A percentile compares a stretch with the other conserved stretches of the same genome.
These are phyloP conservation scores for Agrotis exclamationis DNA, from an alignment of 2,888 invertebrate genomes.

Conservation along the genomic window DNA sequence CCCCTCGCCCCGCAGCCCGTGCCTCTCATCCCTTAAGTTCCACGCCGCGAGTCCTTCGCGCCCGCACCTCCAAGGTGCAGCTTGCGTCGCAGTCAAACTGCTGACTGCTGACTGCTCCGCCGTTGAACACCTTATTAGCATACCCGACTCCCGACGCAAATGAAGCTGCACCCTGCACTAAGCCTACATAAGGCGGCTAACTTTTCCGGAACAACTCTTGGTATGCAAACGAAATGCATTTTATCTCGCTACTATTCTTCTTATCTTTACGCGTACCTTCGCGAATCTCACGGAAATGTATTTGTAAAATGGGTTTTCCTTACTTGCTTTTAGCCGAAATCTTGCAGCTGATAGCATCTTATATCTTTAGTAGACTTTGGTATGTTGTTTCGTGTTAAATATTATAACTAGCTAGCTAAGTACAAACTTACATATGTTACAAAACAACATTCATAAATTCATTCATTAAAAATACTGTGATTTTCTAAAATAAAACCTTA, in stretches of 20 bases:
- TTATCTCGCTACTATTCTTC: conserved; percentile 52
- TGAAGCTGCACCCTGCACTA: conserved; percentile 79
- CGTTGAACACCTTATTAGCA: conserved; percentile 83
- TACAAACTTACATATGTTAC: too few relatives aligned
- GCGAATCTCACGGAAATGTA: conserved; percentile 35
- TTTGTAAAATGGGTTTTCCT: conserved; percentile 35
- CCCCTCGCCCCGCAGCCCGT: conserved; percentile 82
- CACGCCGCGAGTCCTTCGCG: conserved; percentile 75
- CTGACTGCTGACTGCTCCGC: conserved; percentile 84
- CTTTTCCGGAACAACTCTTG: conserved; percentile 63
- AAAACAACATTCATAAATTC: too few relatives aligned
- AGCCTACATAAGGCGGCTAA: conserved; percentile 68
- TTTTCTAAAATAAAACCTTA: not conserved
- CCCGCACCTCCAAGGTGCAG: conserved; percentile 81
- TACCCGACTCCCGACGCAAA: conserved; percentile 82
- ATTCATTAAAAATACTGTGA: not conserved
- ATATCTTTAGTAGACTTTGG: conserved; percentile 18
- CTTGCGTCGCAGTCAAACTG: conserved; percentile 78
- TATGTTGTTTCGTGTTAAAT: not conserved
- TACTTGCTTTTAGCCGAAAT: conserved; percentile 26
- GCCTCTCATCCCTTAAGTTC: conserved; percentile 78
- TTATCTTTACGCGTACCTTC: conserved; percentile 53
- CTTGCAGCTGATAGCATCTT: conserved; percentile 24
- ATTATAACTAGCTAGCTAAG: too few relatives aligned
- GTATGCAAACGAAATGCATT: conserved; percentile 66